Evolutionary conservation across 2,113 vertebrate species (phyloP).

Genomic region (Rutilus rutilus): DNA sequence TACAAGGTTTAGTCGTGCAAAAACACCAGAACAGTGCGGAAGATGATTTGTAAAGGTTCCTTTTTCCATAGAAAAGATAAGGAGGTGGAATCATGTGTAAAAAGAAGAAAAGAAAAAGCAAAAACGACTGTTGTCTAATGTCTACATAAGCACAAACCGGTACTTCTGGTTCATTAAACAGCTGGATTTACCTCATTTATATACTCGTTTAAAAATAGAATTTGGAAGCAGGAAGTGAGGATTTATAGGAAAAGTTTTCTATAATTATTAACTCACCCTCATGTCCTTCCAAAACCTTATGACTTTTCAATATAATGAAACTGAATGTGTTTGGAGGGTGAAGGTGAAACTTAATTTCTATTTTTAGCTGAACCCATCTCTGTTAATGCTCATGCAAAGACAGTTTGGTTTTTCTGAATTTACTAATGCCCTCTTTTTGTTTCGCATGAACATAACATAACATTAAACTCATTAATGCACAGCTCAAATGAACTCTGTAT

Average conservation of each 20-base stretch:
- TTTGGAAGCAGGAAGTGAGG: neutral
- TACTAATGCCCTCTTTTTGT: neutral
- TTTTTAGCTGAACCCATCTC: neutral
- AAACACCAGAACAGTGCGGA: neutral
- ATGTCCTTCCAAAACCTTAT: neutral
- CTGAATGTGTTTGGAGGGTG: neutral
- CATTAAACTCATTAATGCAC: neutral
- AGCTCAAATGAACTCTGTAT: neutral
- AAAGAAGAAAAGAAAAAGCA: neutral
- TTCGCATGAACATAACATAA: neutral
- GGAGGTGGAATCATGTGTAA: neutral
- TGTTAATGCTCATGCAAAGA: neutral
- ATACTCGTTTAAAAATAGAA: neutral
- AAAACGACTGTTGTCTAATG: no score
- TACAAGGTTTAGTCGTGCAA: neutral
- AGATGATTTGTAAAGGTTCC: neutral
- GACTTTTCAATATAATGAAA: neutral
- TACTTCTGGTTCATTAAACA: neutral
- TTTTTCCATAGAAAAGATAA: neutral
- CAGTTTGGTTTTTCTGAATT: neutral
- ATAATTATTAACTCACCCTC: neutral
- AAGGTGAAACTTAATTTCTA: neutral
- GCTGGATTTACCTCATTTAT: neutral
- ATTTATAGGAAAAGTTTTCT: neutral
- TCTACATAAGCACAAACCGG: neutral